Percentiles rank a stretch among this genome's conserved stretches.
These are phyloP conservation scores for Drosophila nr. perissopoda DNA, from an alignment of 2,888 invertebrate genomes.

Conservation along the genomic window DNA sequence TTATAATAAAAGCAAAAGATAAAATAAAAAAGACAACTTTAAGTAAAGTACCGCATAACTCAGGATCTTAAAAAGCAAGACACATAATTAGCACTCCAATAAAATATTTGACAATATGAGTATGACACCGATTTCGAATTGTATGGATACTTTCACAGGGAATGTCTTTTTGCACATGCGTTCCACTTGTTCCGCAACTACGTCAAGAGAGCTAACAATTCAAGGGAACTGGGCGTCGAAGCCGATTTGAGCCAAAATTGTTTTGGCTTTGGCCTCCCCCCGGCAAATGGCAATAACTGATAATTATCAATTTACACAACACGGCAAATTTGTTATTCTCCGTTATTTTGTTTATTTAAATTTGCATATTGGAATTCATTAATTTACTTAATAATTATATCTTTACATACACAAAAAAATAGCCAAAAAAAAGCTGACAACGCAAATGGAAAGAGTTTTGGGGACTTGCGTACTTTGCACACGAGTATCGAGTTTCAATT, in stretches of 20 bases:
- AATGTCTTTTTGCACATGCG: slow-evolving; percentile 26
- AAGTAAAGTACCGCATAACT: slow-evolving; percentile 8
- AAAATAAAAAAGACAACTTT: background rate
- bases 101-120: slow-evolving; percentile 27
- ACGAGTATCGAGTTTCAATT: slow-evolving; percentile 17
- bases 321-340: slow-evolving; percentile 29
- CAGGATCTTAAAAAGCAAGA: background rate
- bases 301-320: slow-evolving; percentile 62
- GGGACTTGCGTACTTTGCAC: slow-evolving; percentile 5
- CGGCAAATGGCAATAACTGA: slow-evolving; percentile 40
- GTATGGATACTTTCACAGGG: background rate
- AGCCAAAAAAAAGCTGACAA: background rate
- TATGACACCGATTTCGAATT: background rate
- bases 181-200: slow-evolving; percentile 36
- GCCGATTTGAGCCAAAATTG: slow-evolving; percentile 7
- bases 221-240: slow-evolving; percentile 9
- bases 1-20: slow-evolving; percentile 7
- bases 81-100: slow-evolving; percentile 53
- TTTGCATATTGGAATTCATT: slow-evolving; percentile 33
- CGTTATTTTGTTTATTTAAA: slow-evolving; percentile 11
- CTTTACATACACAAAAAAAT: slow-evolving; percentile 14
- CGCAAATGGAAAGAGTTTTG: slow-evolving; percentile 4
- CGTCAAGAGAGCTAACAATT: slow-evolving; percentile 8
- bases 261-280: slow-evolving; percentile 7
- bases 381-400: slow-evolving; percentile 40